Conservation (phyloP, 2,113 vertebrate genomes). For the Patagioenas fasciata region DNA sequence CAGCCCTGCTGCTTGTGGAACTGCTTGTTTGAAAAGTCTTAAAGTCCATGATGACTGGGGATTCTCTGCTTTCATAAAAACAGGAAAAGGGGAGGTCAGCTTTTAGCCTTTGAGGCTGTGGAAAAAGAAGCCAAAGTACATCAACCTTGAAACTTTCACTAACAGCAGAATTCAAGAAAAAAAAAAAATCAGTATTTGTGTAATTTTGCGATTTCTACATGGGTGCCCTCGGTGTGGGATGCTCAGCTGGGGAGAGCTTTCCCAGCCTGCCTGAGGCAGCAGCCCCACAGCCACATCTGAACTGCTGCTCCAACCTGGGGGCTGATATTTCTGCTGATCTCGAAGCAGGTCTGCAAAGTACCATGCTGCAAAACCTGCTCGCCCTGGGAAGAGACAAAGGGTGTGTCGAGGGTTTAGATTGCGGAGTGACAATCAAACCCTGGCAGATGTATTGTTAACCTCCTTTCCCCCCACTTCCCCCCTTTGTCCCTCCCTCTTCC, state of each 20-base stretch:
- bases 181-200: background rate
- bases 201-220: accelerated
- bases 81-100: background rate
- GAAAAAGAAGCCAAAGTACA: background rate
- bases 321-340: background rate
- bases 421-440: too few species aligned
- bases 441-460: too few species aligned
- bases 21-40: background rate
- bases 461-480: too few species aligned
- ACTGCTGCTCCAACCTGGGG: accelerated
- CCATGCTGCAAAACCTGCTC: background rate
- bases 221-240: accelerated
- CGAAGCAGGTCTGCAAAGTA: background rate
- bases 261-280: background rate
- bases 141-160: background rate
- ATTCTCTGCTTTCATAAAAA: background rate
- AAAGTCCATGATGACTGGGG: background rate
- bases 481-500: too few species aligned
- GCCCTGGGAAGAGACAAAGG: background rate
- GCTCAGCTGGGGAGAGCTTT: background rate
- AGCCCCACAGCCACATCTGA: background rate
- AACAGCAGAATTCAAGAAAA: background rate
- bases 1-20: background rate
- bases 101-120: background rate
- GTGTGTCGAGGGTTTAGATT: too few species aligned